Evolutionary conservation across 2,888 invertebrate species (phyloP).

Genomic region (Crepidodera aurea): DNA sequence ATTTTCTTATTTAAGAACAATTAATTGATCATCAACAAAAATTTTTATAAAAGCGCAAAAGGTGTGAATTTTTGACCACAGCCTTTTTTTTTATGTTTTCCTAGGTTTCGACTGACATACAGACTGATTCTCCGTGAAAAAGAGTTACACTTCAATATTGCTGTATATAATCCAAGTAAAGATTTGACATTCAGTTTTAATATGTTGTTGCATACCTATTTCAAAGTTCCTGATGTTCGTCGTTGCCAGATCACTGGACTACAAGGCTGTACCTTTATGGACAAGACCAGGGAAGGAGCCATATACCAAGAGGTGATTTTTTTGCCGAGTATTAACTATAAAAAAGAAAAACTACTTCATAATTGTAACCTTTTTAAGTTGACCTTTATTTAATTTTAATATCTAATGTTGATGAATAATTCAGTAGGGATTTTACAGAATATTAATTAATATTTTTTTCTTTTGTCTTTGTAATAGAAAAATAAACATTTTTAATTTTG

Average conservation of each 20-base stretch:
- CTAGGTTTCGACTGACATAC: slow-evolving; percentile 90
- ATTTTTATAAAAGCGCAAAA: no score
- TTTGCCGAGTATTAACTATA: no score
- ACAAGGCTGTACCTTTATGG: slow-evolving; percentile 79
- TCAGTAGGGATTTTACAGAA: no score
- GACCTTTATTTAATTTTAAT: not conserved
- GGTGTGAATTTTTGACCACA: no score
- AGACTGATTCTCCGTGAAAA: slow-evolving; percentile 90
- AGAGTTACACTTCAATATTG: slow-evolving; percentile 91
- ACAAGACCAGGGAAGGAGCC: slow-evolving; percentile 84
- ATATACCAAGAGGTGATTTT: slow-evolving; percentile 84
- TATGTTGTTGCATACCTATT: slow-evolving; percentile 92
- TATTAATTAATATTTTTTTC: no score
- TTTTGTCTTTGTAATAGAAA: no score
- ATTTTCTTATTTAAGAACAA: no score
- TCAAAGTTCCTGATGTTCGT: slow-evolving; percentile 93
- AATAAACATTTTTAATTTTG: no score
- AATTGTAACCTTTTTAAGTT: no score
- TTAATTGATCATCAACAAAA: no score
- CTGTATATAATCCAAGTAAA: slow-evolving; percentile 93
- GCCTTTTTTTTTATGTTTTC: not conserved
- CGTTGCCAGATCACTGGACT: slow-evolving; percentile 92
- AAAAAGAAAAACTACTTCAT: no score
- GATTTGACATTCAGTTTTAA: slow-evolving; percentile 91
- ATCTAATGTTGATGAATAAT: not conserved